Percentiles rank a stretch among this genome's conserved stretches.
These are phyloP conservation scores for Anticlea derivata DNA, from an alignment of 2,888 invertebrate genomes.

Conservation along the genomic window DNA sequence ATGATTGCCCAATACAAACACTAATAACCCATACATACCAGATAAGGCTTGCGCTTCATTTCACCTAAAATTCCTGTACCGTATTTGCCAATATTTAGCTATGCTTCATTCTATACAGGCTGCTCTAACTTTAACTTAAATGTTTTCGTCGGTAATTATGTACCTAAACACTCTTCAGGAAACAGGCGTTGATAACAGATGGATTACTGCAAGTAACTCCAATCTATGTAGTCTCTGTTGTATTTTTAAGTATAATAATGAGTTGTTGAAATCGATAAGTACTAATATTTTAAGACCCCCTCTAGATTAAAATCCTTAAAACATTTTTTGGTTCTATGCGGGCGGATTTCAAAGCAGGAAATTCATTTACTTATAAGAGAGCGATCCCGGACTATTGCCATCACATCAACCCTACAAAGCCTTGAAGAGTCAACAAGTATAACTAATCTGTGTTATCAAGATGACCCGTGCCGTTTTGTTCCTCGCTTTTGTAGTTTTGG, in stretches of 20 bases:
- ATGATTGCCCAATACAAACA: neutral
- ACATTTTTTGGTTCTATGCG: conserved; percentile 18
- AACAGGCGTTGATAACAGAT: too few relatives aligned
- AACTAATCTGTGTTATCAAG: neutral
- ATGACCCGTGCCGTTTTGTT: conserved; percentile 15
- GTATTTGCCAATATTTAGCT: conserved; percentile 4
- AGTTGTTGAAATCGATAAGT: neutral
- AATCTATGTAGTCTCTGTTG: too few relatives aligned
- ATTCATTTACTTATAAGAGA: conserved; percentile 10
- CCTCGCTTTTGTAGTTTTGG: conserved; percentile 1
- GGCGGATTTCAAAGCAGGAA: conserved; percentile 13
- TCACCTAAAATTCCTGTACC: conserved; percentile 3
- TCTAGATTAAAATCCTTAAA: conserved; percentile 5
- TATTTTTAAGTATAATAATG: neutral
- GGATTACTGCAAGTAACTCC: too few relatives aligned
- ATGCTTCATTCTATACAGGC: conserved; percentile 1
- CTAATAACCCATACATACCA: neutral
- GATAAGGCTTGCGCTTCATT: neutral
- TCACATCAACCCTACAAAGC: conserved; percentile 3
- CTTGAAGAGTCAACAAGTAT: neutral
- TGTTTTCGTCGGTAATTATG: too few relatives aligned
- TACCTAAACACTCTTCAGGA: too few relatives aligned
- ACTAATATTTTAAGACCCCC: conserved; percentile 10
- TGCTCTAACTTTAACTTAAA: neutral
- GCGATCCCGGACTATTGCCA: conserved; percentile 1